Evolutionary conservation across 2,113 vertebrate species (phyloP).

Genomic region (Cricetomys ansorgei): DNA sequence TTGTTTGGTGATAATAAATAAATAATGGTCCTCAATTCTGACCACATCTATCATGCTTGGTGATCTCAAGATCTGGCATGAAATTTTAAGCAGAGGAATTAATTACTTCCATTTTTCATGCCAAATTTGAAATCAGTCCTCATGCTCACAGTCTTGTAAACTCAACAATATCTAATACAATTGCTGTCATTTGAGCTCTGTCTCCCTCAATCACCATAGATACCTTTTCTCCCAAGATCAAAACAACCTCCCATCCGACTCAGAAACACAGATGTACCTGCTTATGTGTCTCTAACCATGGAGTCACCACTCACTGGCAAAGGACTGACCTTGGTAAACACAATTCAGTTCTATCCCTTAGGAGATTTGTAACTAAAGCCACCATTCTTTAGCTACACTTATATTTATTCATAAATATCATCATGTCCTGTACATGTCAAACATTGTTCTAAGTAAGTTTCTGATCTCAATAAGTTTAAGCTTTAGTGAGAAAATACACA

Average conservation of each 20-base stretch:
- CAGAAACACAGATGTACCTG: not conserved
- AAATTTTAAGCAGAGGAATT: not conserved
- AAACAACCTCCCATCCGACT: not conserved
- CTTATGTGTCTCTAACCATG: not conserved
- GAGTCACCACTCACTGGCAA: not conserved
- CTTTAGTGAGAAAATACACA: not conserved
- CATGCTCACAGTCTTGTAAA: not conserved
- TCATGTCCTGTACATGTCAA: not conserved
- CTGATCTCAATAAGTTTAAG: not conserved
- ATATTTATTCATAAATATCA: not conserved
- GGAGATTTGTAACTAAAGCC: too few relatives aligned
- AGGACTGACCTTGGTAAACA: rapidly evolving
- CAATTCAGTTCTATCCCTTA: not conserved
- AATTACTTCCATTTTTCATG: not conserved
- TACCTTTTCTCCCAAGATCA: not conserved
- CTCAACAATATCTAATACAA: rapidly evolving
- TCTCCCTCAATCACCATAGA: not conserved
- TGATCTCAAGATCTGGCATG: not conserved
- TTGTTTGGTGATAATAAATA: not conserved
- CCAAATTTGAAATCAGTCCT: not conserved
- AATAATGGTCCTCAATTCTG: not conserved
- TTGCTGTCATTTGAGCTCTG: too few relatives aligned
- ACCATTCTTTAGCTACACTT: not conserved
- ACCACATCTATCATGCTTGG: not conserved
- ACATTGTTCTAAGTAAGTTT: not conserved